Evolutionary conservation across 2,113 vertebrate genomes (phyloP), one percentile per base, ranked within the genome.

Genomic region (Gadus macrocephalus): DNA sequence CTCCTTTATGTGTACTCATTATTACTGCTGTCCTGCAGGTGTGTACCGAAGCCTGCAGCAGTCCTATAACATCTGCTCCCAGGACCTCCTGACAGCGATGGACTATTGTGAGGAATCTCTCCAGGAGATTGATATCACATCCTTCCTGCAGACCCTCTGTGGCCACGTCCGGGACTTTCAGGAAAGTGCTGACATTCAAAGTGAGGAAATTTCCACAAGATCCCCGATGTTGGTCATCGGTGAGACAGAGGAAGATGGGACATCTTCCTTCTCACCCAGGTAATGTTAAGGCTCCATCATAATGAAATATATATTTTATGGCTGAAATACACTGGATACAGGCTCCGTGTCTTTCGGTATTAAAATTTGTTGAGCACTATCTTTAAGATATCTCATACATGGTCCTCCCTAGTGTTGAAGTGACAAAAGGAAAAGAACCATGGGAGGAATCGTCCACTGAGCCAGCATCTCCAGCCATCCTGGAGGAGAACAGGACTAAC

Each of bases 41-140:
- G 91, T 99, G 59, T 98, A 95, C 84, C 91, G 93, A 80, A 97
- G 94, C 82, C 91, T 99, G 78, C 97, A 98, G 87, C 95, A 96
- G 81, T 92, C 92, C 1, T 91, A 94, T 83, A 91, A 69, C 27
- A 91, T 99, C 79, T 91, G 90, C 73, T 95, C 95, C 11, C 95
- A 95, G 82, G 97, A 98, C 38, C 72, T 99, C 4, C 91, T 98
- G 67, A 92, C 93, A 61, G 95, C 97, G 3, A 94, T 97, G 86
- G 97, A 99, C 85, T 96, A 96, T 88, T 99, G 97, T 81, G 97
- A 98, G 80, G 97, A 99, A 70, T 94, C 96, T 0, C 91, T 98
- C 4, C 96, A 98, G 81, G 97, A 99, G 88, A 92, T 98, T 0
- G 97, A 99, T 77, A 92, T 99, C 91, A 96, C 94, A 12, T 83